Percentiles rank a stretch among this genome's conserved stretches.
Evolutionary conservation across 30 jellyfish, hydroid and myxozoan species (phyloP).

Genomic region (Chrysaora quinquecirrha): DNA sequence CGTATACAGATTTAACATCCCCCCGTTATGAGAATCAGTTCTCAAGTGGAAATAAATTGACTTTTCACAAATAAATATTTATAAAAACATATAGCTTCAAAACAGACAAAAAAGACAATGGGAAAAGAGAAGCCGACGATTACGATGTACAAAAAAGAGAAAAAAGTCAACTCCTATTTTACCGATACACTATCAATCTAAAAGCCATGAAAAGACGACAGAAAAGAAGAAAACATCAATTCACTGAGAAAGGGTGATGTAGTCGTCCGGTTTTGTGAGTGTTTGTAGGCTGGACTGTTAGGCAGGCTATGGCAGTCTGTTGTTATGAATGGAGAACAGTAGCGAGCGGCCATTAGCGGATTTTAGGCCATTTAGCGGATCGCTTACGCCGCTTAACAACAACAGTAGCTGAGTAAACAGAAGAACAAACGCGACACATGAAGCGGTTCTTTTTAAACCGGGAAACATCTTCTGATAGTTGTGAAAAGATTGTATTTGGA

Average conservation of each 20-base stretch:
- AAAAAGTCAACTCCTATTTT: not conserved
- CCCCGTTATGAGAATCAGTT: not conserved
- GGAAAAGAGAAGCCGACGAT: conserved; percentile 55
- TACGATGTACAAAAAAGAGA: conserved; percentile 23
- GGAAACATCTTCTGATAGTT: conserved; percentile 64
- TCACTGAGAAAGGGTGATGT: too few species aligned
- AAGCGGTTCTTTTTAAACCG: conserved; percentile 65
- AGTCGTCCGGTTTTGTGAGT: too few species aligned
- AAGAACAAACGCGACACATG: conserved; percentile 51
- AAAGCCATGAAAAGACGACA: too few species aligned
- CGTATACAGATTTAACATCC: too few species aligned
- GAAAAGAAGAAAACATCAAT: too few species aligned
- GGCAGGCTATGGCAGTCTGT: too few species aligned
- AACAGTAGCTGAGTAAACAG: conserved; percentile 56
- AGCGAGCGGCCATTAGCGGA: too few species aligned
- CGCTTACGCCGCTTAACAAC: not conserved
- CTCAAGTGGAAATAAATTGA: conserved; percentile 44
- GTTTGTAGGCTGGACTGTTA: too few species aligned
- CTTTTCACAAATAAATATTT: conserved; percentile 56
- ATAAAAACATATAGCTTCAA: conserved; percentile 68
- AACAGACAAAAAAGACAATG: conserved; percentile 59
- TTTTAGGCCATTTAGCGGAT: too few species aligned
- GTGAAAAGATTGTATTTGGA: conserved; percentile 72
- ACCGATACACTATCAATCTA: too few species aligned
- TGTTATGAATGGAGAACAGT: too few species aligned